A percentile compares a stretch with the other conserved stretches of the same genome.
Conservation (phyloP, 2,113 vertebrate genomes). For the Lepisosteus oculatus region DNA sequence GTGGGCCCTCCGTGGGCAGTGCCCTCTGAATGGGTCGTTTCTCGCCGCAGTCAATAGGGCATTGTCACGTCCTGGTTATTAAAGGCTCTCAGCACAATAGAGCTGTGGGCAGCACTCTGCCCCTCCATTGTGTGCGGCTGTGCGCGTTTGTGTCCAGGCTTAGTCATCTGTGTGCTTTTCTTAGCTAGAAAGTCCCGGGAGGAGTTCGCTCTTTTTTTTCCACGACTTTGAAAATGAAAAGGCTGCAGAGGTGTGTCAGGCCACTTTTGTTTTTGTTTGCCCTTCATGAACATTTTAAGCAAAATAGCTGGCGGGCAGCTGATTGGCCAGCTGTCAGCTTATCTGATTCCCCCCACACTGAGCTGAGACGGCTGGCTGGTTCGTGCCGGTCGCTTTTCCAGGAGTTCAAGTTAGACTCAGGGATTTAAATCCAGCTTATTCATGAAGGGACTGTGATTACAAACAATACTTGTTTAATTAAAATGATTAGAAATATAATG, state of each 20-base stretch:
- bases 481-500: too few relatives aligned
- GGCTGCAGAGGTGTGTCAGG: background rate
- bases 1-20: background rate
- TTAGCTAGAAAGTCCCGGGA: background rate
- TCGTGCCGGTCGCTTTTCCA: too few relatives aligned
- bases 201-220: background rate
- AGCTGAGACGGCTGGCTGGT: too few relatives aligned
- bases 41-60: slow-evolving; percentile 3
- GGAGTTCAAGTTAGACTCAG: too few relatives aligned
- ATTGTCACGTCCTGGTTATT: background rate
- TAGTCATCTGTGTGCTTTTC: background rate
- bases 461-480: too few relatives aligned
- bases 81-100: slow-evolving; percentile 2
- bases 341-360: too few relatives aligned
- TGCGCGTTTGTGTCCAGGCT: background rate
- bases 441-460: too few relatives aligned
- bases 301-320: too few relatives aligned
- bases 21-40: slow-evolving; percentile 2
- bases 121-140: background rate
- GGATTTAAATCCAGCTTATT: too few relatives aligned
- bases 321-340: too few relatives aligned
- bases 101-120: background rate
- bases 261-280: background rate
- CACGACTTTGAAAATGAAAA: background rate
- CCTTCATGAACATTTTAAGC: too few relatives aligned